phyloP scores from a whole-genome alignment of 2,113 vertebrate species.

The Arenaria interpres region DNA sequence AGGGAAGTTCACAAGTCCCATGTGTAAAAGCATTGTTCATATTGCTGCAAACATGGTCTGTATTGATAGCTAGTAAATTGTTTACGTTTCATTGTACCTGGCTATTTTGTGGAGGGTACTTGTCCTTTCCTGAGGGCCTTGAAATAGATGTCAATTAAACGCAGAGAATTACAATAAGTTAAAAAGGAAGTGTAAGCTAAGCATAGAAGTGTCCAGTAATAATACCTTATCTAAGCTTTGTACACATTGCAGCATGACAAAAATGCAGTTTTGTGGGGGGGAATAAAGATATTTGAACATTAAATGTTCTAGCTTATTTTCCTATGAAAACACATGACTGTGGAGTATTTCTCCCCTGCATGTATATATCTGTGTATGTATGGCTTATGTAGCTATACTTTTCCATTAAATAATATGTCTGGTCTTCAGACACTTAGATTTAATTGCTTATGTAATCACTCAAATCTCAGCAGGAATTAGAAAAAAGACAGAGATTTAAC shows the following conservation, averaged over 20 bases:
- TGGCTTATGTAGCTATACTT: background rate
- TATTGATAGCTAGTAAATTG: no score
- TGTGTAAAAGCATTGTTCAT: background rate
- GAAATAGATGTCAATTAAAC: background rate
- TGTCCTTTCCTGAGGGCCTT: background rate
- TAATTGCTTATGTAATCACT: background rate
- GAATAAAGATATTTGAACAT: background rate
- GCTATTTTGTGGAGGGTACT: background rate
- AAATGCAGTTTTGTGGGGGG: background rate
- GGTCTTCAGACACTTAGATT: background rate
- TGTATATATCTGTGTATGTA: background rate
- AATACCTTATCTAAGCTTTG: background rate
- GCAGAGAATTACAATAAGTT: background rate
- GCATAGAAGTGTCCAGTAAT: background rate
- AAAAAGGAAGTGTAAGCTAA: background rate
- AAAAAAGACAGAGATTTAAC: background rate
- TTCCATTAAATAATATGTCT: background rate
- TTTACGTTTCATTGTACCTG: background rate
- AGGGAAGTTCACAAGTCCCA: background rate
- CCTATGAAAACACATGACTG: accelerated
- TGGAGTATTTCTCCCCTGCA: background rate
- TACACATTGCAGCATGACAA: background rate
- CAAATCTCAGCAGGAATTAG: background rate
- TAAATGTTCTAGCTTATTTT: background rate
- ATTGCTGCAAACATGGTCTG: no score